Percentiles rank a stretch among this genome's conserved stretches.
Conservation (phyloP, 2,113 vertebrate genomes). For the Zosterops borbonicus region DNA sequence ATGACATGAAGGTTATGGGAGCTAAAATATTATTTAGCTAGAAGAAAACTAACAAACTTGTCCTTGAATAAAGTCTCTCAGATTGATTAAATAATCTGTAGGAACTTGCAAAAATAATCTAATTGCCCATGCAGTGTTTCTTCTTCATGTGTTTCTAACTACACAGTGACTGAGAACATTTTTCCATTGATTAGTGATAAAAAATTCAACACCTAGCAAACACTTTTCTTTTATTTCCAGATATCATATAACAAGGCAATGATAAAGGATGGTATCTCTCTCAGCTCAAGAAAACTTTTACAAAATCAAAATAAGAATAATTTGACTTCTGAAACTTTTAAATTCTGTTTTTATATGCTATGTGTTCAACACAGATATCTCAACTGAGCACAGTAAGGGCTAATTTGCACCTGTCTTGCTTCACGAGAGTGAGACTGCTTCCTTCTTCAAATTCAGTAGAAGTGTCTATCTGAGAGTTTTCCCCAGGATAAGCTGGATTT, state of each 20-base stretch:
- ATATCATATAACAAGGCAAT: not conserved
- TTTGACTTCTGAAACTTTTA: not conserved
- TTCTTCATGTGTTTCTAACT: conserved; percentile 16
- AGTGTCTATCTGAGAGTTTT: not conserved
- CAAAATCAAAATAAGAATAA: conserved; percentile 9
- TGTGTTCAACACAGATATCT: not conserved
- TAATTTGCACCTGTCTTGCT: not conserved
- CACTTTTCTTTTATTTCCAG: conserved; percentile 36
- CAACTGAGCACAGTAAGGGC: rapidly evolving
- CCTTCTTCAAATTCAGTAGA: not conserved
- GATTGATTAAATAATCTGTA: conserved; percentile 4
- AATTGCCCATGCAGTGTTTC: not conserved
- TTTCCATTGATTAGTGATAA: conserved; percentile 9
- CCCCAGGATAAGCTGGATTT: not conserved
- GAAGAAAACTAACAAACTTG: not conserved
- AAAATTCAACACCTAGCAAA: conserved; percentile 46
- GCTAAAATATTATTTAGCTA: not conserved
- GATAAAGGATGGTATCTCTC: not conserved
- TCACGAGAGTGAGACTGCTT: not conserved
- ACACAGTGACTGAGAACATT: not conserved
- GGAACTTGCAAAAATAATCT: not conserved
- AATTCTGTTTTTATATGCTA: not conserved
- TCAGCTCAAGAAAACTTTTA: conserved; percentile 9
- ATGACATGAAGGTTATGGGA: not conserved
- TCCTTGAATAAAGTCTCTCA: not conserved